Conservation (phyloP, 2,797 vertebrate species). For the Poeciliopsis turneri region DNA sequence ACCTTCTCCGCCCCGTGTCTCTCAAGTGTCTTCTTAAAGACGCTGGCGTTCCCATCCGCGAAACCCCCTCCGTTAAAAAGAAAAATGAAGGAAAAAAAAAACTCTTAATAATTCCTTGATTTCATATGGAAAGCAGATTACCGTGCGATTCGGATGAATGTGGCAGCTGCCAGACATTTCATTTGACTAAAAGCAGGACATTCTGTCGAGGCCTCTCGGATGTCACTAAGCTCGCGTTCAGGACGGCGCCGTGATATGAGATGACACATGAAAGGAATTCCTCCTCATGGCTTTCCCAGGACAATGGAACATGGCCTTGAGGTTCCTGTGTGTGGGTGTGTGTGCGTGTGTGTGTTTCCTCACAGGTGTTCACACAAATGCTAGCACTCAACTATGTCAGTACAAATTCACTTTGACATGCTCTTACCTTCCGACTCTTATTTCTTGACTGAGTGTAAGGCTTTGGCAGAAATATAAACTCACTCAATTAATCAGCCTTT, state of each 20-base stretch:
- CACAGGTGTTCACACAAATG: not conserved
- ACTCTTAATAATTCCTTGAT: slow-evolving; percentile 78
- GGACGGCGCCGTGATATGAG: slow-evolving; percentile 65
- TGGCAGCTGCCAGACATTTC: slow-evolving; percentile 74
- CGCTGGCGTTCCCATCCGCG: slow-evolving; percentile 43
- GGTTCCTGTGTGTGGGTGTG: slow-evolving; percentile 36
- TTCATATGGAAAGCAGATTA: slow-evolving; percentile 82
- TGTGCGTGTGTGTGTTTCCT: not conserved
- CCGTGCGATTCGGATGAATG: slow-evolving; percentile 77
- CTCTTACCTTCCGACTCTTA: not conserved
- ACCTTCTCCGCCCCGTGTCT: slow-evolving; percentile 67
- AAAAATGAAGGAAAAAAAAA: not conserved
- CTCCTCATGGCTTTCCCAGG: slow-evolving; percentile 67
- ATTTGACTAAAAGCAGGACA: slow-evolving; percentile 77
- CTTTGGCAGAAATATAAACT: not conserved
- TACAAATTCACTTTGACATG: not conserved
- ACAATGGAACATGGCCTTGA: slow-evolving; percentile 72
- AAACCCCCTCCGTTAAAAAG: slow-evolving; percentile 47
- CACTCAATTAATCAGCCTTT: not conserved
- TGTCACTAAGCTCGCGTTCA: slow-evolving; percentile 75
- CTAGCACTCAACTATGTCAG: not conserved
- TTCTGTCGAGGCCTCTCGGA: slow-evolving; percentile 62
- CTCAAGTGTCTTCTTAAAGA: slow-evolving; percentile 83
- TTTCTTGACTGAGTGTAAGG: not conserved
- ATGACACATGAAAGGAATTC: slow-evolving; percentile 74